These are phyloP conservation scores for Coregonus sp. DNA, from an alignment of 2,797 vertebrate genomes.

Conservation along the genomic window DNA sequence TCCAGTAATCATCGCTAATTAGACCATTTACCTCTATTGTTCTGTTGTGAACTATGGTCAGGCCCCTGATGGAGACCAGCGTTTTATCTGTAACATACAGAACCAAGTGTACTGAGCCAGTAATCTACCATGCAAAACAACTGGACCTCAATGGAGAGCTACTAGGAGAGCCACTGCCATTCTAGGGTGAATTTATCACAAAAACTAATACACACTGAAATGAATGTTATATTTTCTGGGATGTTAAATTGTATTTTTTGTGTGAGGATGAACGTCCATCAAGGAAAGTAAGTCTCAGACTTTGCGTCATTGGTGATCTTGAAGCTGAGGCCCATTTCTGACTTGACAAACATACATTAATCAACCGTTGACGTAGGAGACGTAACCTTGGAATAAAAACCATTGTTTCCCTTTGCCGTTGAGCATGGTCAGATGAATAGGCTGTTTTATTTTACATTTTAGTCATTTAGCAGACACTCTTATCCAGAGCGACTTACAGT, in stretches of 20 bases:
- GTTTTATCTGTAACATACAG: not conserved
- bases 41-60: not conserved
- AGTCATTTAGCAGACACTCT: no score
- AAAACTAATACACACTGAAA: not conserved
- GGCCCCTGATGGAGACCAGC: no score
- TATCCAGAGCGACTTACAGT: no score
- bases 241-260: not conserved
- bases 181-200: no score
- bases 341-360: constrained; percentile 50
- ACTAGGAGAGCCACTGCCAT: no score
- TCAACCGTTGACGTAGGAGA: constrained; percentile 48
- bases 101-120: not conserved
- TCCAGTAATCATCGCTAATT: constrained; percentile 39
- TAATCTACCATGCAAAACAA: not conserved
- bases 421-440: constrained; percentile 32
- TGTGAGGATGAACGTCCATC: not conserved
- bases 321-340: constrained; percentile 51
- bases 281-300: constrained; percentile 27
- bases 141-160: constrained; percentile 10
- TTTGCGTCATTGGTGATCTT: constrained; percentile 43
- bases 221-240: not conserved
- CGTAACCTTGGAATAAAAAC: constrained; percentile 57
- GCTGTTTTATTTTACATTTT: constrained; percentile 7
- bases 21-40: constrained; percentile 39
- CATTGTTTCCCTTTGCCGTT: constrained; percentile 38